Percentiles rank a stretch among this genome's conserved stretches.
Conservation (phyloP, 2,113 vertebrate species). For the Pseudonaja textilis region DNA sequence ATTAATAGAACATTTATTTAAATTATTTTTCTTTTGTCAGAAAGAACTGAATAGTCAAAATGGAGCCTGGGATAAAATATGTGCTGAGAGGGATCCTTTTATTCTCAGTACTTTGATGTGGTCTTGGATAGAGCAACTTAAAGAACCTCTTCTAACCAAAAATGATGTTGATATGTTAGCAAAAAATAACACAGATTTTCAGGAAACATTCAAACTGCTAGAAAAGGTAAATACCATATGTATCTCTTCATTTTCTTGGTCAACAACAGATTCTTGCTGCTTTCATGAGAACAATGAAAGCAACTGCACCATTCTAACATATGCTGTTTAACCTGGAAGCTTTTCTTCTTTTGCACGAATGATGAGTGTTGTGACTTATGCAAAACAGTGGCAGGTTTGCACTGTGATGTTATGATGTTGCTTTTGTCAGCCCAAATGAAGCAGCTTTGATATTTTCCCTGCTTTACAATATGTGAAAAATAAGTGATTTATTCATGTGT, state of each 20-base stretch:
- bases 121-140: slow-evolving; percentile 97
- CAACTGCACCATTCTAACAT: not conserved
- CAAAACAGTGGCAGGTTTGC: not conserved
- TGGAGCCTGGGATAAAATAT: slow-evolving; percentile 90
- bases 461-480: not conserved
- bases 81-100: slow-evolving; percentile 84
- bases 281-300: not conserved
- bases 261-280: not conserved
- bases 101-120: slow-evolving; percentile 90
- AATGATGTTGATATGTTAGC: slow-evolving; percentile 77
- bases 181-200: slow-evolving; percentile 66
- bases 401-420: not conserved
- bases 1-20: slow-evolving; percentile 26
- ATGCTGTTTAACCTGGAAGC: not conserved
- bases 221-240: slow-evolving; percentile 77
- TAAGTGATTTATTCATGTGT: not conserved
- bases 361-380: not conserved
- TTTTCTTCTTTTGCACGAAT: not conserved
- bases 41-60: slow-evolving; percentile 89
- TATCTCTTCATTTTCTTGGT: not conserved
- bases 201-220: slow-evolving; percentile 77
- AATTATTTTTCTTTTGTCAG: slow-evolving; percentile 67
- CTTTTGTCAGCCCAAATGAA: not conserved
- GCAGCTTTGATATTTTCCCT: not conserved
- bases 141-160: slow-evolving; percentile 84